A percentile compares a stretch with the other conserved stretches of the same genome.
These are phyloP conservation scores for Caenorhabditis sp. DNA, from an alignment of 2,888 invertebrate species.

Conservation along the genomic window DNA sequence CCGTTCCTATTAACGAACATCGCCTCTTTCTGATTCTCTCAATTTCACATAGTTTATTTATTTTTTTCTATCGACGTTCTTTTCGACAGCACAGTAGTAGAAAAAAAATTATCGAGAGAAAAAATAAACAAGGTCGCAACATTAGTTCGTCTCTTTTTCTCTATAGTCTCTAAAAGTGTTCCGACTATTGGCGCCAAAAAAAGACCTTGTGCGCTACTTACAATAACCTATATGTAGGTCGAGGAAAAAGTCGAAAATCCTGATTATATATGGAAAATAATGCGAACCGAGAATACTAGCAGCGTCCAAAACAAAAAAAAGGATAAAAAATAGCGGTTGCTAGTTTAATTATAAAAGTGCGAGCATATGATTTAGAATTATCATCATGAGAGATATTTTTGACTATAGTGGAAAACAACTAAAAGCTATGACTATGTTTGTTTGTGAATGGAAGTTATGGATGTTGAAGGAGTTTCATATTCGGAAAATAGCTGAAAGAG, in stretches of 20 bases:
- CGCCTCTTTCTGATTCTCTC: neutral
- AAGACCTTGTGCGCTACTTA: slow-evolving; percentile 45
- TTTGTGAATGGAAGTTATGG: no score
- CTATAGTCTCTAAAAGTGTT: slow-evolving; percentile 13
- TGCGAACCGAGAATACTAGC: slow-evolving; percentile 4
- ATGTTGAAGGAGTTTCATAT: no score
- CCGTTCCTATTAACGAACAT: neutral
- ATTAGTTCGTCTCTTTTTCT: slow-evolving; percentile 13
- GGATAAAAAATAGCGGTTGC: no score
- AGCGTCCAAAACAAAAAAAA: no score
- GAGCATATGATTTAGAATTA: no score
- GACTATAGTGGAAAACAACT: no score
- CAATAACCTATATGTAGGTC: slow-evolving; percentile 50
- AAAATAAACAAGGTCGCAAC: slow-evolving; percentile 43
- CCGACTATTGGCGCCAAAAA: slow-evolving; percentile 27
- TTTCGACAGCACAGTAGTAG: neutral
- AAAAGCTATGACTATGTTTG: no score
- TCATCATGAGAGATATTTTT: no score
- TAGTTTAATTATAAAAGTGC: no score
- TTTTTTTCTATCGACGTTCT: neutral
- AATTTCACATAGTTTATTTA: neutral
- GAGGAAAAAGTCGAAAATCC: slow-evolving; percentile 5
- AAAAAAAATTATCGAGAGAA: slow-evolving; percentile 4
- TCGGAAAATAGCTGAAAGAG: no score
- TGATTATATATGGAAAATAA: no score